Conservation (phyloP, 2,888 invertebrate species). For the Tridacna crocea region DNA sequence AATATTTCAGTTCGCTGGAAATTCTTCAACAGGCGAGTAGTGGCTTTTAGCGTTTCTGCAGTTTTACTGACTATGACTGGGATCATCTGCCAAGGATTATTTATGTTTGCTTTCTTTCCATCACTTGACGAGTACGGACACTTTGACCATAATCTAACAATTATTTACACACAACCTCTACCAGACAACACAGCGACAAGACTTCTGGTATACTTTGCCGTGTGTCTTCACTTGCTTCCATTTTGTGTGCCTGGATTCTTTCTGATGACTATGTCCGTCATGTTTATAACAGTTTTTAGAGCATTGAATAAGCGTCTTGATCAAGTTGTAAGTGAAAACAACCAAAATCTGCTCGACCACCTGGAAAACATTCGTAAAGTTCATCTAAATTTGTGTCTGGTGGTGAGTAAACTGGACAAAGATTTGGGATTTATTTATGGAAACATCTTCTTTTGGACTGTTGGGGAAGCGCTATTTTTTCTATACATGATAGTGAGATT, state of each 20-base stretch:
- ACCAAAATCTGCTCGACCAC: background rate
- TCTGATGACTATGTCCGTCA: slow-evolving; percentile 4
- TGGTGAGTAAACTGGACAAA: background rate
- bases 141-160: background rate
- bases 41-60: background rate
- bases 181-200: background rate
- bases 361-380: background rate
- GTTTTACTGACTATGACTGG: background rate
- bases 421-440: slow-evolving; percentile 10
- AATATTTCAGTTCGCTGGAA: background rate
- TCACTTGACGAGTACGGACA: background rate
- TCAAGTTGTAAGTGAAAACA: background rate
- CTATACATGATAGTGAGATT: slow-evolving; percentile 2
- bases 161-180: background rate
- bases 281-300: background rate
- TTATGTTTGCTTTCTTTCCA: background rate
- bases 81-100: background rate
- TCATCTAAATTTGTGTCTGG: background rate
- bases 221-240: background rate
- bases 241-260: background rate
- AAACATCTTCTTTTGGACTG: slow-evolving; percentile 13
- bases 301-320: slow-evolving; percentile 17
- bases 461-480: background rate
- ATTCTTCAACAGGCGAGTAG: slow-evolving; percentile 4
- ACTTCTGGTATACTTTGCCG: background rate